Conservation (phyloP, 2,888 invertebrate species). For the Yponomeuta malinellus region DNA sequence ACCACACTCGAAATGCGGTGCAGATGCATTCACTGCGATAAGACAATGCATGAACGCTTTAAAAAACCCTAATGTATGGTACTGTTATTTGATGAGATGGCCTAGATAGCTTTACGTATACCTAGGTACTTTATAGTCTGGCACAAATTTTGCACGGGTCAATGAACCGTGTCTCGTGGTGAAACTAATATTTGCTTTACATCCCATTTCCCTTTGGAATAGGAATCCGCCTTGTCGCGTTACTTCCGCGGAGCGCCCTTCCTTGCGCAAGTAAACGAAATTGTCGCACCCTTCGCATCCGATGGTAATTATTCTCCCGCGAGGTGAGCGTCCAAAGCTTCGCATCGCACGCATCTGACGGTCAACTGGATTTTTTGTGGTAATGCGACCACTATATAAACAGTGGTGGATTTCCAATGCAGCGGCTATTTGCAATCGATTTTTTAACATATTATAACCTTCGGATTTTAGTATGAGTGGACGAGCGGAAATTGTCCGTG, state of each 20-base stretch:
- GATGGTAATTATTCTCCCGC: constrained; percentile 1
- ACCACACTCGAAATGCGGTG: constrained; percentile 2
- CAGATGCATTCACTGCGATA: constrained; percentile 21
- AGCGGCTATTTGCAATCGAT: too few relatives aligned
- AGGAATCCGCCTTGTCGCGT: constrained; percentile 46
- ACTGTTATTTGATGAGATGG: constrained; percentile 23
- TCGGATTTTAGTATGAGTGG: too few relatives aligned
- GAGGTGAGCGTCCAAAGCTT: background rate
- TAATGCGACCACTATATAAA: too few relatives aligned
- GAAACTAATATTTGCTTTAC: constrained; percentile 68
- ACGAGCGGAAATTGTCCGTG: too few relatives aligned
- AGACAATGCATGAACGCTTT: constrained; percentile 20
- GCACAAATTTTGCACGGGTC: constrained; percentile 61
- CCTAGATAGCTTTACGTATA: constrained; percentile 38
- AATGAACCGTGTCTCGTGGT: constrained; percentile 60
- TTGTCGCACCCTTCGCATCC: constrained; percentile 11
- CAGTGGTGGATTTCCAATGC: too few relatives aligned
- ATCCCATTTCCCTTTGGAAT: constrained; percentile 58
- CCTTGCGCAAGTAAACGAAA: background rate
- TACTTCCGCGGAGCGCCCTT: constrained; percentile 49
- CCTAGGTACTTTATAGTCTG: constrained; percentile 30
- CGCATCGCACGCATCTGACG: too few relatives aligned
- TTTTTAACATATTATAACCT: too few relatives aligned
- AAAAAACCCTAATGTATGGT: constrained; percentile 17
- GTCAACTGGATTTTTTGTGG: too few relatives aligned